phyloP scores from a whole-genome alignment of 1,140 invertebrate species.

The Hermetia illucens region DNA sequence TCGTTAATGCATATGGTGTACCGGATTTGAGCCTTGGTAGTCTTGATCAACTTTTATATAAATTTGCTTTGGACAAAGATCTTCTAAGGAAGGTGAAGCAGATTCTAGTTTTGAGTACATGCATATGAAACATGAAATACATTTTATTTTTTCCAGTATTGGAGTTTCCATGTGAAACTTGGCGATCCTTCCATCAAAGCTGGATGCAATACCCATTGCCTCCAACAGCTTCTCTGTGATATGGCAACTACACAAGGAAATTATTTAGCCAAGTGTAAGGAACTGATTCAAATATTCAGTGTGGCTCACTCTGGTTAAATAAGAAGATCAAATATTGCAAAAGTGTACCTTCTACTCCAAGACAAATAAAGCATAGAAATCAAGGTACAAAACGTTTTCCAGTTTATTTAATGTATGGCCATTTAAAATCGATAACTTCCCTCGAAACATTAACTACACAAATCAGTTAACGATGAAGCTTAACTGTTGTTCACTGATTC shows the following conservation, averaged over 20 bases:
- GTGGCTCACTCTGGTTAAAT: no score
- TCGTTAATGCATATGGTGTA: constrained; percentile 46
- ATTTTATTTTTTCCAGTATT: constrained; percentile 20
- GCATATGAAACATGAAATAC: background rate
- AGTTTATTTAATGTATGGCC: no score
- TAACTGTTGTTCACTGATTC: no score
- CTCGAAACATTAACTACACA: no score
- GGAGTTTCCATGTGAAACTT: constrained; percentile 38
- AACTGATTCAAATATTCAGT: no score
- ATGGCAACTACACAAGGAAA: constrained; percentile 39
- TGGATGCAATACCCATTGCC: constrained; percentile 39
- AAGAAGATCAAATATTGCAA: no score
- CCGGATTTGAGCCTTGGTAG: constrained; percentile 30
- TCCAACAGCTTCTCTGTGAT: constrained; percentile 39
- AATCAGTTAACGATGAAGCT: no score
- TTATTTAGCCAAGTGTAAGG: constrained; percentile 38
- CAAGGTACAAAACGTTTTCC: no score
- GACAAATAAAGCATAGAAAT: no score
- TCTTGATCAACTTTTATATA: constrained; percentile 33
- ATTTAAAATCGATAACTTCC: no score
- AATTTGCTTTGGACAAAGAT: constrained; percentile 28
- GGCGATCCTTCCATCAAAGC: constrained; percentile 35
- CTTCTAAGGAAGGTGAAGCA: constrained; percentile 22
- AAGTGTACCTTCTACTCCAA: no score
- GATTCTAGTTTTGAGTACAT: background rate